phyloP scores from a whole-genome alignment of 2,797 vertebrate species.

The Poeciliopsis infans region DNA sequence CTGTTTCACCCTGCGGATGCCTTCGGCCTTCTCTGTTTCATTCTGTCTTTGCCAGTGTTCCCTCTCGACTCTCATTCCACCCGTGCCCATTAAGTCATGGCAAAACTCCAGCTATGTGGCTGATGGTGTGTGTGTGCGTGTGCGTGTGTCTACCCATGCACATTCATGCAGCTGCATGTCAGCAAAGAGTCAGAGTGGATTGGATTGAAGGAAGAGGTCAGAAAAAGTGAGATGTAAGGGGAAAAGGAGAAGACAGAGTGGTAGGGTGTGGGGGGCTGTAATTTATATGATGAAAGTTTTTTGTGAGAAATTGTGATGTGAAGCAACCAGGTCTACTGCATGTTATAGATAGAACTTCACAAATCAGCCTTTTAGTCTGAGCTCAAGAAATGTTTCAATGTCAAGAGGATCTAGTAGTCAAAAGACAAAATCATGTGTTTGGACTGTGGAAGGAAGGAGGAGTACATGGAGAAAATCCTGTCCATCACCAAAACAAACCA shows the following conservation, averaged over 20 bases:
- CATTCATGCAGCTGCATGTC: constrained; percentile 21
- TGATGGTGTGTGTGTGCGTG: constrained; percentile 9
- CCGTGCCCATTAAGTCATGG: constrained; percentile 39
- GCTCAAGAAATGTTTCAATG: constrained; percentile 3
- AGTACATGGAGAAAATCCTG: neutral
- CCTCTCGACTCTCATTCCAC: constrained; percentile 30
- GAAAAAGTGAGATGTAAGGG: constrained; percentile 40
- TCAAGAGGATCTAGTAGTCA: neutral
- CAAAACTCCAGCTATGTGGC: constrained; percentile 27
- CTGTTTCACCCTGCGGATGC: constrained; percentile 56
- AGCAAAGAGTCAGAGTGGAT: constrained; percentile 14
- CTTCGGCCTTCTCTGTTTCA: constrained; percentile 58
- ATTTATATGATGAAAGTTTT: constrained; percentile 60
- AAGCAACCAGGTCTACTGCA: constrained; percentile 39
- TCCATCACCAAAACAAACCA: neutral
- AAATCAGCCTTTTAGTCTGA: constrained; percentile 51
- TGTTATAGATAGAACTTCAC: constrained; percentile 54
- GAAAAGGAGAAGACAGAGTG: constrained; percentile 11
- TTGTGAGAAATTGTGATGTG: constrained; percentile 65
- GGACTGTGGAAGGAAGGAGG: neutral
- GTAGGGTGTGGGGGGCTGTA: constrained; percentile 35
- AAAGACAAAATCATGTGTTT: neutral
- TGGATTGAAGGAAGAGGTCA: neutral
- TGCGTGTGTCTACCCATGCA: neutral
- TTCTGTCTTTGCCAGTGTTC: constrained; percentile 37